A percentile compares a stretch with the other conserved stretches of the same genome.
phyloP scores from a whole-genome alignment of 2,888 invertebrate genomes.

The Drosophila rubida region DNA sequence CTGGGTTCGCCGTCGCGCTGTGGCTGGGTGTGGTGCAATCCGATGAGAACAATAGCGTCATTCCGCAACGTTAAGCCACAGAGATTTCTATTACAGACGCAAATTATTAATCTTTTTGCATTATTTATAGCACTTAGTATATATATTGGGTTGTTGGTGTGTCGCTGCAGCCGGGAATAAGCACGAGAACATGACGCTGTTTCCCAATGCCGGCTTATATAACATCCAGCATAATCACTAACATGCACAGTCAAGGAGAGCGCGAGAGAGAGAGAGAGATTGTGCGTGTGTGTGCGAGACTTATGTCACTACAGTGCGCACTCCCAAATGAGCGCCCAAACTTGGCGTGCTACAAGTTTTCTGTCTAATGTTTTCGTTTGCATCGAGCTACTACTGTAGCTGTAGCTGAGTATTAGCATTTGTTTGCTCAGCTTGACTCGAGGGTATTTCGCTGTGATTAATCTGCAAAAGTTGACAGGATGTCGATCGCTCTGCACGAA shows the following conservation, averaged over 20 bases:
- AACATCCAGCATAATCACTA: constrained; percentile 9
- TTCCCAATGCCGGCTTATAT: constrained; percentile 22
- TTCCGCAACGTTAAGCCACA: constrained; percentile 24
- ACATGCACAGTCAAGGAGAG: background rate
- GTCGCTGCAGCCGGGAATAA: background rate
- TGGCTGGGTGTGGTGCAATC: constrained; percentile 31
- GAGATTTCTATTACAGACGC: background rate
- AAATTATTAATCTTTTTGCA: constrained; percentile 1
- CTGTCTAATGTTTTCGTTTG: background rate
- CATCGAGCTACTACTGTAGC: constrained; percentile 6
- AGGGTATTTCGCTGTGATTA: constrained; percentile 12
- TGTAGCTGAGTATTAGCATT: background rate
- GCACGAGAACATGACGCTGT: constrained; percentile 2
- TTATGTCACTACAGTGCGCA: constrained; percentile 14
- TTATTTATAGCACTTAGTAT: constrained; percentile 2
- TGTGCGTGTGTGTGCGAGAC: background rate
- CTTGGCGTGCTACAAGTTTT: background rate
- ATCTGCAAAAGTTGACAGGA: constrained; percentile 18
- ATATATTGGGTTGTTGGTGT: background rate
- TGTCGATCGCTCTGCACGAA: constrained; percentile 5
- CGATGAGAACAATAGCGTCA: background rate
- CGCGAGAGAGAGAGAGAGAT: background rate
- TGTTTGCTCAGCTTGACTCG: constrained; percentile 5
- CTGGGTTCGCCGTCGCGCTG: background rate
- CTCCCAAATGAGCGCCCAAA: background rate